Evolutionary conservation across 2,113 vertebrate genomes (phyloP).

Genomic region (Fulmarus glacialis): DNA sequence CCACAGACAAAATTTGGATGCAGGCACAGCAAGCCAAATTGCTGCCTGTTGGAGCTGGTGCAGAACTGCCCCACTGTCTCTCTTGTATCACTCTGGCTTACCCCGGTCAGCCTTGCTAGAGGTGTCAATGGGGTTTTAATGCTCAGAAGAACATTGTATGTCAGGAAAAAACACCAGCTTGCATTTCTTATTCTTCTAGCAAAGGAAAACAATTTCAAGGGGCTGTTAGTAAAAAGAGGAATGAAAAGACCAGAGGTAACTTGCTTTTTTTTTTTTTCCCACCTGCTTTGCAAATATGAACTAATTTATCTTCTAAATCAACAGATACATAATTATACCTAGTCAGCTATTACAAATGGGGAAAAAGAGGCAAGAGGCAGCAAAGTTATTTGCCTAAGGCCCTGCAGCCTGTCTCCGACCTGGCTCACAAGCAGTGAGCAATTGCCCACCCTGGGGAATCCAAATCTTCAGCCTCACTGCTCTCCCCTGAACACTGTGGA

Average conservation of each 20-base stretch:
- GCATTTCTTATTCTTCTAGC: background rate
- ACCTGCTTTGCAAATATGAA: conserved; percentile 17
- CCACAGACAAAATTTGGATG: background rate
- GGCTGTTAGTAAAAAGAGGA: background rate
- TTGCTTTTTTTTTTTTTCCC: background rate
- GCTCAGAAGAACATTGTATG: background rate
- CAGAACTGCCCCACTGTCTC: background rate
- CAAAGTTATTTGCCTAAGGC: conserved; percentile 38
- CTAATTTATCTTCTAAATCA: conserved; percentile 40
- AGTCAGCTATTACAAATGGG: conserved; percentile 7
- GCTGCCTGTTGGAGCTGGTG: background rate
- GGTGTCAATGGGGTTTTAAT: background rate
- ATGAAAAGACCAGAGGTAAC: background rate
- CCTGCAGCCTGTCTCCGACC: background rate
- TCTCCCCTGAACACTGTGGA: background rate
- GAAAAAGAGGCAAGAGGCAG: conserved; percentile 19
- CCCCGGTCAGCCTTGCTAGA: background rate
- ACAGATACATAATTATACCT: conserved; percentile 29
- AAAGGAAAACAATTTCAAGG: background rate
- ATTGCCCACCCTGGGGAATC: background rate
- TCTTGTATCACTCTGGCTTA: background rate
- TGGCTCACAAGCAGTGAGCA: background rate
- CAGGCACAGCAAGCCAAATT: conserved; percentile 11
- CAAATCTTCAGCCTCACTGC: background rate
- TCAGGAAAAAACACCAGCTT: background rate